Percentiles rank a stretch among this genome's conserved stretches.
These are phyloP conservation scores for Eulemur mongoz DNA, from an alignment of 2,797 vertebrate species.

Conservation along the genomic window DNA sequence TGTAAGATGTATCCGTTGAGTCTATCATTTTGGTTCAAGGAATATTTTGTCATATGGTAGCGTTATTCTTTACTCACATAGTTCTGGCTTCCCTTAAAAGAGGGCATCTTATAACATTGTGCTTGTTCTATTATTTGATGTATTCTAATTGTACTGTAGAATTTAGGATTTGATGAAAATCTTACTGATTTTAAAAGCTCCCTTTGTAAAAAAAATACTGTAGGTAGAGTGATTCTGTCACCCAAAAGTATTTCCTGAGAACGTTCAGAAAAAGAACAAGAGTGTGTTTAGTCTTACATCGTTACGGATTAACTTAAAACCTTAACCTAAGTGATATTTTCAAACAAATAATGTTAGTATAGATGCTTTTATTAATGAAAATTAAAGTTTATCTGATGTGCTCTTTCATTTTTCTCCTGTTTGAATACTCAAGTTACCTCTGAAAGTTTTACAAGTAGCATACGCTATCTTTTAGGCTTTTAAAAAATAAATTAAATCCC, in stretches of 20 bases:
- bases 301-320: not conserved
- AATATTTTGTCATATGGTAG: not conserved
- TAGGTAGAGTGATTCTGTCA: not conserved
- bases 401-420: not conserved
- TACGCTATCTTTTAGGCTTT: not conserved
- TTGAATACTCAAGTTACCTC: not conserved
- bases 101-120: not conserved
- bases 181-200: not conserved
- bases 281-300: not conserved
- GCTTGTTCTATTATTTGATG: not conserved
- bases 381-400: not conserved
- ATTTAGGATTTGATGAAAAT: not conserved
- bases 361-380: not conserved
- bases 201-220: not conserved
- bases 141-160: not conserved
- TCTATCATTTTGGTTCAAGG: not conserved
- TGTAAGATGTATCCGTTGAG: not conserved
- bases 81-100: not conserved
- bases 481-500: not conserved
- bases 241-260: not conserved
- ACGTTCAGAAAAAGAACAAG: not conserved
- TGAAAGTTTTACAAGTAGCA: not conserved
- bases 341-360: not conserved
- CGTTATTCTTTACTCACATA: not conserved
- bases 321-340: not conserved